Percentiles rank a stretch among this genome's conserved stretches.
These are phyloP conservation scores for Drosophila malerkotliana DNA, from an alignment of 1,140 invertebrate species.

Conservation along the genomic window DNA sequence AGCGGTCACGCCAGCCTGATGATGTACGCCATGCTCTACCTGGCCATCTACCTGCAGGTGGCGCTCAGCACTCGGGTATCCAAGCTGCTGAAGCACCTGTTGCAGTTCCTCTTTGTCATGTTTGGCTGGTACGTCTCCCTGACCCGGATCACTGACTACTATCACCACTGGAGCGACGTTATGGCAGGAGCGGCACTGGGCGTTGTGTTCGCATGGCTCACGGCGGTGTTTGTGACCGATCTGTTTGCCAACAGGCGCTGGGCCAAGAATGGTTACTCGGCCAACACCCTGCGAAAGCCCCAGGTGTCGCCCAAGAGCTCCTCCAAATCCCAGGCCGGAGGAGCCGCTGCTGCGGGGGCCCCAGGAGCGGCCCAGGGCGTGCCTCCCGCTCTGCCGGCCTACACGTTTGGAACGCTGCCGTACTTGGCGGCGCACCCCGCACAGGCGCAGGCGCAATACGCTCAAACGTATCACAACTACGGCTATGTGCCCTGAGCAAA, in stretches of 20 bases:
- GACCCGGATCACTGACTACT: conserved; percentile 95
- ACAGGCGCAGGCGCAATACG: conserved; percentile 65
- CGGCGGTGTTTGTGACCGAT: conserved; percentile 79
- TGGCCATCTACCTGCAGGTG: conserved; percentile 93
- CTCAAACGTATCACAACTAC: conserved; percentile 78
- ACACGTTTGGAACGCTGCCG: conserved; percentile 75
- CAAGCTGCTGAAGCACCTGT: conserved; percentile 89
- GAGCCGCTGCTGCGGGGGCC: conserved; percentile 15
- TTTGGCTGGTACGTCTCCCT: conserved; percentile 92
- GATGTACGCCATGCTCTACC: conserved; percentile 91
- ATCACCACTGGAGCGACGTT: conserved; percentile 94
- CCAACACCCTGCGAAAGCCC: conserved; percentile 57
- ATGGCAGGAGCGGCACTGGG: conserved; percentile 86
- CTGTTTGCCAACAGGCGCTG: conserved; percentile 68
- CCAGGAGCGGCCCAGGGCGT: not conserved
- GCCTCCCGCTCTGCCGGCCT: conserved; percentile 66
- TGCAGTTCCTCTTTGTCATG: conserved; percentile 90
- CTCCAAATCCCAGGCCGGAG: conserved; percentile 47
- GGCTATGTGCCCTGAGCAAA: conserved; percentile 73
- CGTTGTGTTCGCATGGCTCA: conserved; percentile 85
- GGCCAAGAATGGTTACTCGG: conserved; percentile 47
- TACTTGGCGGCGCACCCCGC: conserved; percentile 73
- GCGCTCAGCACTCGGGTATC: conserved; percentile 89
- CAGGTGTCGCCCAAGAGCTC: conserved; percentile 67
- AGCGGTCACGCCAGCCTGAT: conserved; percentile 92